Percentiles rank a stretch among this genome's conserved stretches.
Evolutionary conservation across 1,140 invertebrate species (phyloP).

Genomic region (Penaeus chinensis): DNA sequence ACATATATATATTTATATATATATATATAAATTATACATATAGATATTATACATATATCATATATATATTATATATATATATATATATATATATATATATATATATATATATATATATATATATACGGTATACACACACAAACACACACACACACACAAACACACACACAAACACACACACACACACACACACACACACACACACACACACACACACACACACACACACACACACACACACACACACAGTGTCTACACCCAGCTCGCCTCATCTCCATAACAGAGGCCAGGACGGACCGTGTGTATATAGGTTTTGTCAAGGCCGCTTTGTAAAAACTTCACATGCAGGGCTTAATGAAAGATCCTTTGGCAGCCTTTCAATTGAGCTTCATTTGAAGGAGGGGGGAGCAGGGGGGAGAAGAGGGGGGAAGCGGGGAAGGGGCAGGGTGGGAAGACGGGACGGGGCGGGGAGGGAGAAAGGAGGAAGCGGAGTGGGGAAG

Average conservation of each 20-base stretch:
- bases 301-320: slow-evolving; percentile 61
- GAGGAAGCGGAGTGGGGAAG: no score
- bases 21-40: no score
- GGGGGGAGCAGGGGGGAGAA: neutral
- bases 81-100: no score
- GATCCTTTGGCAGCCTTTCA: slow-evolving; percentile 57
- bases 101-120: no score
- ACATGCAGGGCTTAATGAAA: slow-evolving; percentile 59
- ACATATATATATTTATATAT: no score
- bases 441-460: neutral
- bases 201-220: slow-evolving; percentile 49
- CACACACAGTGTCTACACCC: neutral
- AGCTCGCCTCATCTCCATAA: slow-evolving; percentile 55
- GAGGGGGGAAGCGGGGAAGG: neutral
- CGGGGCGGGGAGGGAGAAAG: neutral
- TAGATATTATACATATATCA: no score
- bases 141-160: no score
- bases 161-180: no score
- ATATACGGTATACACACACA: no score
- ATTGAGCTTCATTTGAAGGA: slow-evolving; percentile 22
- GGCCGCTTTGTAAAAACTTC: slow-evolving; percentile 52
- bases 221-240: slow-evolving; percentile 44
- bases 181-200: slow-evolving; percentile 14
- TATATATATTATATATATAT: no score
- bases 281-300: slow-evolving; percentile 48